Base-by-base conservation (phyloP, 2,888 invertebrate species). In the Diaperis boleti region DNA sequence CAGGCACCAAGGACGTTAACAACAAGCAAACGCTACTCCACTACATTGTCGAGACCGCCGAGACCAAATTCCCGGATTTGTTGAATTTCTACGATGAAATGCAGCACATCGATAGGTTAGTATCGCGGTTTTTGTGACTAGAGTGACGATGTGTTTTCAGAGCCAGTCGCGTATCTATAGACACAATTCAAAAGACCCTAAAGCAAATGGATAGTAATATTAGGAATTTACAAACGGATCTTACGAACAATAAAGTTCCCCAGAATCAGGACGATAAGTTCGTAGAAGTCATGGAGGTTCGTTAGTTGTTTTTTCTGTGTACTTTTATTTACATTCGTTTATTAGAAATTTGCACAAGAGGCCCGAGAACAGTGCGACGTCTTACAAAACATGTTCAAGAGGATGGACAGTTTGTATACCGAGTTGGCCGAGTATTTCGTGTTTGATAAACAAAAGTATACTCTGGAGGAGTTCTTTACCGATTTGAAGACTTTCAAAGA, bases 401-500 rank as follows among this genome's bases (percentile, higher is more conserved):
- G 96, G 78, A 95, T 98, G 92, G 94, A 94, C 68, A 88, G 87
- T 6, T 82, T 95, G 0, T 98, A 92, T 83, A 86, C 86, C 2
- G 92, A 92, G 44, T 82, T 98, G 6, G 90, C 94, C 0, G 96
- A 96, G 74, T 98, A 92, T 80, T 98, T 89, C 81, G 88, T 91
- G 1, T 98, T 98, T 80, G 97, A 98, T 77, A 89, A 91, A 4
- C 90, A 89, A 68, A 98, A 98, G 81, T 98, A 98, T 78, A 89
- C 92, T 0, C 86, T 97, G 71, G 98, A 98, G 76, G 98, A 98
- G 79, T 96, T 98, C 85, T 97, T 98, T 81, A 87, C 88, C 0
- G 98, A 99, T 78, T 87, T 99, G 67, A 97, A 96, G 82, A 90
- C 90, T 0, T 99, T 99, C 80, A 96, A 96, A 80, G 95, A 96